Percentiles rank a stretch among this genome's conserved stretches.
These are phyloP conservation scores for Bembecia ichneumoniformis DNA, from an alignment of 2,888 invertebrate species.

Conservation along the genomic window DNA sequence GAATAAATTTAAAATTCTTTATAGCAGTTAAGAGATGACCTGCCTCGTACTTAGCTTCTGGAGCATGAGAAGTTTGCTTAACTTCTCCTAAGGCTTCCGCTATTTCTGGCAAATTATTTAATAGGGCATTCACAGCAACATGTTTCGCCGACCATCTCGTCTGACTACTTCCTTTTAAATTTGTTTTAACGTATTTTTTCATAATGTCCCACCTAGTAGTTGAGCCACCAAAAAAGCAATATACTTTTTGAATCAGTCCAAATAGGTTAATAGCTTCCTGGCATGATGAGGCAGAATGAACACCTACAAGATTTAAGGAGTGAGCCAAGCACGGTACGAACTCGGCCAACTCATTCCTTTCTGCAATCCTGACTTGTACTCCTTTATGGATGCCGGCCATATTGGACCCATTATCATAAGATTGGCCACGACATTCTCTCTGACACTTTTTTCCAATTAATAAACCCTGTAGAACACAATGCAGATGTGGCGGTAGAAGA, in stretches of 20 bases:
- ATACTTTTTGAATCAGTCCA: constrained; percentile 18
- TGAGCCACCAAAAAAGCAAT: constrained; percentile 18
- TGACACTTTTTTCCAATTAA: constrained; percentile 15
- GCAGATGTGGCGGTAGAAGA: constrained; percentile 12
- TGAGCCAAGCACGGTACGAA: constrained; percentile 25
- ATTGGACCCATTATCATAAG: constrained; percentile 25
- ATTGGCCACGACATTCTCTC: constrained; percentile 18
- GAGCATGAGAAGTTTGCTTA: constrained; percentile 11
- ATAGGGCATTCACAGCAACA: constrained; percentile 13
- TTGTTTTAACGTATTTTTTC: constrained; percentile 12
- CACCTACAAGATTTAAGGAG: constrained; percentile 24
- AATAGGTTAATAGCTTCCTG: constrained; percentile 18
- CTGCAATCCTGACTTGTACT: constrained; percentile 22
- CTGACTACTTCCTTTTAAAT: constrained; percentile 14
- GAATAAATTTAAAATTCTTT: constrained; percentile 13
- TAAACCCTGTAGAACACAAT: constrained; percentile 12
- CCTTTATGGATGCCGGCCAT: constrained; percentile 25
- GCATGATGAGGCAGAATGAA: constrained; percentile 14
- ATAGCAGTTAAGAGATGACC: constrained; percentile 12
- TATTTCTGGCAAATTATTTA: constrained; percentile 13
- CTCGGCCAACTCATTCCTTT: constrained; percentile 21
- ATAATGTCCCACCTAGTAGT: constrained; percentile 15
- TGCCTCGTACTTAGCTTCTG: constrained; percentile 14
- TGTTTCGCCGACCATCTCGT: constrained; percentile 16
- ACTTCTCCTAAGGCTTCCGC: constrained; percentile 11